These are phyloP conservation scores for Cotesia vestalis DNA, from an alignment of 1,140 invertebrate species.

Conservation along the genomic window DNA sequence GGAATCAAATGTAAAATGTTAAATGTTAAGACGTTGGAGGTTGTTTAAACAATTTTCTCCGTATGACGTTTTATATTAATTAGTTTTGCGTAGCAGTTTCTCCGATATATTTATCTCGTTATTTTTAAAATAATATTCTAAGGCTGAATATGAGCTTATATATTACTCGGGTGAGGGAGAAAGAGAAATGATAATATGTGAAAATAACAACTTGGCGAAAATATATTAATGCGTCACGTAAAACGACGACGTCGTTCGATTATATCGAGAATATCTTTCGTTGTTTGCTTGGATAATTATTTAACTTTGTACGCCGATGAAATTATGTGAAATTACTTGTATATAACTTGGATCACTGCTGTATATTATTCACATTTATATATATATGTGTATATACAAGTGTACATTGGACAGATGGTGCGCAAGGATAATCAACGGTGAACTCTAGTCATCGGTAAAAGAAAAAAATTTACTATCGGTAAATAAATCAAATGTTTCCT, in stretches of 20 bases:
- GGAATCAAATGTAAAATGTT: not conserved
- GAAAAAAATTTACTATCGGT: constrained; percentile 21
- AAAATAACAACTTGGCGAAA: constrained; percentile 25
- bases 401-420: constrained; percentile 25
- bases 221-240: constrained; percentile 35
- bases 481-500: constrained; percentile 26
- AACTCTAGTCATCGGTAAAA: constrained; percentile 7
- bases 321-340: constrained; percentile 37
- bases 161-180: not conserved
- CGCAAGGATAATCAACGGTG: constrained; percentile 17
- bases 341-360: constrained; percentile 1
- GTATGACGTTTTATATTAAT: constrained; percentile 39
- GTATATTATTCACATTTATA: constrained; percentile 2
- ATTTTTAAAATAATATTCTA: not conserved
- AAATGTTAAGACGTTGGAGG: not conserved
- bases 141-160: not conserved
- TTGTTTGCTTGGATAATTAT: constrained; percentile 40
- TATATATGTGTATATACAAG: not conserved
- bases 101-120: constrained; percentile 28
- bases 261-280: constrained; percentile 33
- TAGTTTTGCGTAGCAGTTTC: constrained; percentile 26
- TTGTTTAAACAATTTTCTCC: constrained; percentile 31
- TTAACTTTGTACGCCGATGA: constrained; percentile 31
- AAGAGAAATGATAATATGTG: constrained; percentile 7
- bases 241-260: constrained; percentile 33